phyloP scores from a whole-genome alignment of 1,140 invertebrate genomes.

The Eumaeus atala region DNA sequence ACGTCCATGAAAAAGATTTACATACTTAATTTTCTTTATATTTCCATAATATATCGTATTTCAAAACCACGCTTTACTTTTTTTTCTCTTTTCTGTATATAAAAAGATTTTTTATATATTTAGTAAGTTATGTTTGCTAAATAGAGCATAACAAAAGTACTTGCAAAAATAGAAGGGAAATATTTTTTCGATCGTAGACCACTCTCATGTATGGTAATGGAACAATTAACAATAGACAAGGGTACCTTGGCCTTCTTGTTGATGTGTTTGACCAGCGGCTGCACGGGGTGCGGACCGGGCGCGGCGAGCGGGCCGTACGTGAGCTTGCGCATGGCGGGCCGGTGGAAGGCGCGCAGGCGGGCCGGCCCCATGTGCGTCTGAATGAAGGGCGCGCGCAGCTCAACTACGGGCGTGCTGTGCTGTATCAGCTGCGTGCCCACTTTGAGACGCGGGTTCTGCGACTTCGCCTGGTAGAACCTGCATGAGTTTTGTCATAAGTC shows the following conservation, averaged over 20 bases:
- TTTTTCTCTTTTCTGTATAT: too few relatives aligned
- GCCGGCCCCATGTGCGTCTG: conserved; percentile 89
- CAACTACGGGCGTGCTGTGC: conserved; percentile 97
- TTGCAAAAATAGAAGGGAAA: too few relatives aligned
- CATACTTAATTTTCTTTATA: too few relatives aligned
- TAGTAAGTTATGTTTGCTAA: too few relatives aligned
- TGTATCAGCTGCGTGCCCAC: conserved; percentile 91
- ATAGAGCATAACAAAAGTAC: too few relatives aligned
- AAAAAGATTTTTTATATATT: too few relatives aligned
- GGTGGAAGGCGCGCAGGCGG: conserved; percentile 93
- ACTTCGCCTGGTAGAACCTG: conserved; percentile 94
- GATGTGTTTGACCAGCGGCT: conserved; percentile 92
- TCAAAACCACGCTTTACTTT: too few relatives aligned
- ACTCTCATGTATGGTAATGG: too few relatives aligned
- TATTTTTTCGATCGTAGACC: too few relatives aligned
- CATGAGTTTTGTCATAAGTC: conserved; percentile 24
- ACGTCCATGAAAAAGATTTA: too few relatives aligned
- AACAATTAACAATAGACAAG: too few relatives aligned
- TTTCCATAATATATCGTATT: too few relatives aligned
- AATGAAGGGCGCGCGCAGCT: conserved; percentile 94
- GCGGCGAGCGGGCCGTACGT: conserved; percentile 86
- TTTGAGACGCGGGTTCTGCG: conserved; percentile 85
- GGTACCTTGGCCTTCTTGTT: conserved; percentile 90
- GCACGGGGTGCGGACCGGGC: conserved; percentile 82
- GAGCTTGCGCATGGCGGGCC: conserved; percentile 91